Evolutionary conservation across 2,113 vertebrate species (phyloP), one percentile per base, ranked within the genome.

Genomic region (Tyto alba): DNA sequence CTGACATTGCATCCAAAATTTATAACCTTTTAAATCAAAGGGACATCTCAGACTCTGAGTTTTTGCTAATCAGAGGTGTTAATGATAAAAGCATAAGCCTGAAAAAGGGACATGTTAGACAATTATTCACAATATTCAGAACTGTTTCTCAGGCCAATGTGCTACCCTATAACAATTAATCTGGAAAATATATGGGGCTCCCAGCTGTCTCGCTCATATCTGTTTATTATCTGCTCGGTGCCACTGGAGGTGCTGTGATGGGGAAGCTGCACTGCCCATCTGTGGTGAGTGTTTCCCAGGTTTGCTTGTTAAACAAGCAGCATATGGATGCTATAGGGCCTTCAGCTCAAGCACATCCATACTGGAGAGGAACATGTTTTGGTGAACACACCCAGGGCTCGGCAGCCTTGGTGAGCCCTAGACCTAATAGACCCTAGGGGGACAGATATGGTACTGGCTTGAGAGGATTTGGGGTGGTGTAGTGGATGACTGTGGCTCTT

Each of bases 1-100:
- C 73, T 90, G 92, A 86, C 90, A 81, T 81, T 85, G 76, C 79
- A 89, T 68, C 90, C 95, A 96, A 87, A 93, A 94, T 94, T 93
- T 95, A 94, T 87, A 90, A 81, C 79, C 85, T 95, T 91, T 93
- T 86, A 94, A 96, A 96, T 96, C 88, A 95, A 92, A 96, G 79
- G 43, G 90, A 71, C 56, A 75, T 80, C 90, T 90, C 79, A 60
- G 90, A 66, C 62, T 43, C 66, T 15, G 50, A 29, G 17, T 41
- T 95, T 95, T 88, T 92, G 76, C 90, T 92, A 94, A 95, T 95
- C 0, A 3, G 80, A 88, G 36, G 52, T 95, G 83, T 94, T 96
- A 93, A 95, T 92, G 90, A 90, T 83, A 77, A 90, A 93, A 96
- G 73, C 72, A 80, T 23, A 48, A 48, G 26, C 45, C 67, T 17